phyloP scores from a whole-genome alignment of 2,797 vertebrate genomes.

The Phataginus tetradactyla region DNA sequence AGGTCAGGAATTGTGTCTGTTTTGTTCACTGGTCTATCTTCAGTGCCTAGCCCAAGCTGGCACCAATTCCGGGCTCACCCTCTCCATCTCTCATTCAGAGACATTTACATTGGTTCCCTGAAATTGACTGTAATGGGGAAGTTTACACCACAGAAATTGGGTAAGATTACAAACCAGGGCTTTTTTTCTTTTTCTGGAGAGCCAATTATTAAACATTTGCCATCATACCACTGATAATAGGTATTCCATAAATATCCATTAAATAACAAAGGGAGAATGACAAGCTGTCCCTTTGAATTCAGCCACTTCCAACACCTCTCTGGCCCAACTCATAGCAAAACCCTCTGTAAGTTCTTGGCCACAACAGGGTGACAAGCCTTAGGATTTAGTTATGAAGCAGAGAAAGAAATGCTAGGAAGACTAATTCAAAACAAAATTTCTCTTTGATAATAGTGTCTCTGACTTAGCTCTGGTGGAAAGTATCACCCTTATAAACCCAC shows the following conservation, averaged over 20 bases:
- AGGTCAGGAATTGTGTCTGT: neutral
- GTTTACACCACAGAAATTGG: neutral
- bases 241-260: neutral
- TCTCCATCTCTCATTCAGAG: neutral
- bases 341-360: neutral
- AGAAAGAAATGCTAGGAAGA: constrained; percentile 56
- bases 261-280: neutral
- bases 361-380: neutral
- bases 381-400: constrained; percentile 40
- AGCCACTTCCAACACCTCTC: neutral
- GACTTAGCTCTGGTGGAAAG: constrained; percentile 78
- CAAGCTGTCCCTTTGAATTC: neutral
- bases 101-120: neutral
- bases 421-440: constrained; percentile 64
- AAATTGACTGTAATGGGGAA: neutral
- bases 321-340: neutral
- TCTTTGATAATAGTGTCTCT: constrained; percentile 63
- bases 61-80: neutral
- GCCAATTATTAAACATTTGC: neutral
- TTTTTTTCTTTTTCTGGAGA: neutral
- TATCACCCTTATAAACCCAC: constrained; percentile 69
- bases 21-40: neutral
- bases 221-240: neutral
- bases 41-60: neutral
- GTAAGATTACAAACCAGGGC: neutral